Conservation (phyloP, 2,797 vertebrate species). For the Parauchenoglanis punctatus region DNA sequence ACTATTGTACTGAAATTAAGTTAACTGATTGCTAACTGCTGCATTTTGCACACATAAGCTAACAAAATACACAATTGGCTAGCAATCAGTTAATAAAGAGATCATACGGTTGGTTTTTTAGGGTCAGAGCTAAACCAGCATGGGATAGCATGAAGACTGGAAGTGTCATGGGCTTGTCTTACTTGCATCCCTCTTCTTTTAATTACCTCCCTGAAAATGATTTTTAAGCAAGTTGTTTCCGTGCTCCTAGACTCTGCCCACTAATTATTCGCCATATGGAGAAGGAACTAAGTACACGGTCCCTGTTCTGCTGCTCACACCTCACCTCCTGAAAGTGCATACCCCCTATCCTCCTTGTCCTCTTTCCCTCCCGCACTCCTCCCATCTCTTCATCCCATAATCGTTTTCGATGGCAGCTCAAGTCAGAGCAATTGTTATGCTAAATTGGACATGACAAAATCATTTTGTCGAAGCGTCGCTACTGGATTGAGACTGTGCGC, state of each 20-base stretch:
- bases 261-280: slow-evolving; percentile 2
- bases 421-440: slow-evolving; percentile 47
- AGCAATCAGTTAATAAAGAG: background rate
- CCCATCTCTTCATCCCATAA: slow-evolving; percentile 24
- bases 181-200: background rate
- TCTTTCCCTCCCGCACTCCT: background rate
- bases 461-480: slow-evolving; percentile 32
- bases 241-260: background rate
- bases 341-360: background rate
- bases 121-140: background rate
- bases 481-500: slow-evolving; percentile 57
- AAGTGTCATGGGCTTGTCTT: background rate
- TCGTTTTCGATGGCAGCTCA: slow-evolving; percentile 46
- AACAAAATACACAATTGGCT: background rate
- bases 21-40: background rate
- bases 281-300: background rate
- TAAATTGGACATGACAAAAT: slow-evolving; percentile 55
- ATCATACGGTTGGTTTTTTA: background rate
- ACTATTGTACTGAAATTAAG: background rate
- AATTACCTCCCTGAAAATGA: background rate
- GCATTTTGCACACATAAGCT: background rate
- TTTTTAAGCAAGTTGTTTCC: background rate
- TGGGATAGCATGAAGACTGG: background rate
- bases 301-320: background rate
- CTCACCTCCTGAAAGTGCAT: background rate